These are phyloP conservation scores for Tonatia bakeri DNA, from an alignment of 2,113 vertebrate genomes.

Conservation along the genomic window DNA sequence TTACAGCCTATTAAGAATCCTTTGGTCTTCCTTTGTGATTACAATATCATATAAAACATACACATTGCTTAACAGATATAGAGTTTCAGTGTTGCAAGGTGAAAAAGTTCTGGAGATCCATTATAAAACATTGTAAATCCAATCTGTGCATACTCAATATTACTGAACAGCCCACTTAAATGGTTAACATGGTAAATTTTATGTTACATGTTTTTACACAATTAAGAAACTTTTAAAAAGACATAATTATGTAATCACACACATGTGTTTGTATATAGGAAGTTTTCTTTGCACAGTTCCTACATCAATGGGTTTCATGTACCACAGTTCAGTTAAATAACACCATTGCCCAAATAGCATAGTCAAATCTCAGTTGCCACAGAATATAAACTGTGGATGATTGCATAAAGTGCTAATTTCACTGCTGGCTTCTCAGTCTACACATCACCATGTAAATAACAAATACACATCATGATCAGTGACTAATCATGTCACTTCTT, in stretches of 20 bases:
- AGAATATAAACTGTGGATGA: not conserved
- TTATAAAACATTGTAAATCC: not conserved
- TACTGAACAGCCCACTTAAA: not conserved
- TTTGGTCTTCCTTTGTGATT: not conserved
- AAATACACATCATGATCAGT: not conserved
- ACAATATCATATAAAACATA: not conserved
- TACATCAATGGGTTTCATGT: not conserved
- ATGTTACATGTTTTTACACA: not conserved
- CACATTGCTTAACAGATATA: not conserved
- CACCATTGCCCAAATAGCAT: not conserved
- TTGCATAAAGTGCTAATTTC: not conserved
- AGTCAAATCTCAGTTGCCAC: not conserved
- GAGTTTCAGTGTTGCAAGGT: constrained; percentile 3
- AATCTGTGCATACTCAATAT: not conserved
- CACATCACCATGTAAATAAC: not conserved
- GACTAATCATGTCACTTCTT: not conserved
- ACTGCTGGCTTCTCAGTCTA: not conserved
- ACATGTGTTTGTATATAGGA: not conserved
- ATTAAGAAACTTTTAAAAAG: not conserved
- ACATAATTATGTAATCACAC: not conserved
- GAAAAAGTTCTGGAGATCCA: not conserved
- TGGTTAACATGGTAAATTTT: not conserved
- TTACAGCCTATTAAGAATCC: not conserved
- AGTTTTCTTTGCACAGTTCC: not conserved
- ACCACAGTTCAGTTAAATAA: not conserved